These are phyloP conservation scores for Hyles euphorbiae DNA, from an alignment of 1,140 invertebrate genomes.

Conservation along the genomic window DNA sequence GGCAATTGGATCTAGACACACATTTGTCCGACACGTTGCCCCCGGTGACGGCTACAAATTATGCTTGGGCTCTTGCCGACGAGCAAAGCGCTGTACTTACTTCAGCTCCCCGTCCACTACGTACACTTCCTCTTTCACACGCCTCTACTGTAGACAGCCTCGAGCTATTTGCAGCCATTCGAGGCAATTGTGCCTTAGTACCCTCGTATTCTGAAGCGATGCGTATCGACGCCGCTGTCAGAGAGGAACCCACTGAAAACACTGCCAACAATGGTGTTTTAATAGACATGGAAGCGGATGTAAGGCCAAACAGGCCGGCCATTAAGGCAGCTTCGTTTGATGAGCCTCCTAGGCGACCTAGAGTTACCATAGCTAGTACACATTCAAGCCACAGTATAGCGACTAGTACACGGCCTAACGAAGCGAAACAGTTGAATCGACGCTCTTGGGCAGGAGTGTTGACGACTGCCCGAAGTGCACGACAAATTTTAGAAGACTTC, in stretches of 20 bases:
- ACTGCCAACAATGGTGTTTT: conserved; percentile 30
- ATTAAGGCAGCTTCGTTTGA: conserved; percentile 65
- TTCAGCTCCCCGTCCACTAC: conserved; percentile 81
- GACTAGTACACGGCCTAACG: conserved; percentile 37
- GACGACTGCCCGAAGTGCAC: conserved; percentile 54
- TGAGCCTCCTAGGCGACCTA: conserved; percentile 51
- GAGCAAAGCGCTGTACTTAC: conserved; percentile 78
- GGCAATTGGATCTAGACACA: conserved; percentile 62
- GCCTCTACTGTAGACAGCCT: conserved; percentile 65
- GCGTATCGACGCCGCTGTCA: conserved; percentile 70
- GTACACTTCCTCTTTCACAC: conserved; percentile 81
- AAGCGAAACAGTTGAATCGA: conserved; percentile 60
- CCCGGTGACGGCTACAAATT: conserved; percentile 55
- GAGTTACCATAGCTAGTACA: conserved; percentile 47
- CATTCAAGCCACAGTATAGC: conserved; percentile 60
- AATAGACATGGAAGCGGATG: conserved; percentile 45
- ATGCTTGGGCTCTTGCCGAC: conserved; percentile 61
- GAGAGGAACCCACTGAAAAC: conserved; percentile 58
- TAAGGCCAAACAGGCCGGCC: conserved; percentile 34
- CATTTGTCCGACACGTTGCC: conserved; percentile 73
- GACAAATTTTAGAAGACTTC: conserved; percentile 63
- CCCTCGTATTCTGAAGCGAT: conserved; percentile 79
- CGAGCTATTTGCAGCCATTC: conserved; percentile 65
- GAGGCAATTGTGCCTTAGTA: conserved; percentile 72
- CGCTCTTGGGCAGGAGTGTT: conserved; percentile 63